Conservation (phyloP, 2,113 vertebrate species). For the Tursiops truncatus region DNA sequence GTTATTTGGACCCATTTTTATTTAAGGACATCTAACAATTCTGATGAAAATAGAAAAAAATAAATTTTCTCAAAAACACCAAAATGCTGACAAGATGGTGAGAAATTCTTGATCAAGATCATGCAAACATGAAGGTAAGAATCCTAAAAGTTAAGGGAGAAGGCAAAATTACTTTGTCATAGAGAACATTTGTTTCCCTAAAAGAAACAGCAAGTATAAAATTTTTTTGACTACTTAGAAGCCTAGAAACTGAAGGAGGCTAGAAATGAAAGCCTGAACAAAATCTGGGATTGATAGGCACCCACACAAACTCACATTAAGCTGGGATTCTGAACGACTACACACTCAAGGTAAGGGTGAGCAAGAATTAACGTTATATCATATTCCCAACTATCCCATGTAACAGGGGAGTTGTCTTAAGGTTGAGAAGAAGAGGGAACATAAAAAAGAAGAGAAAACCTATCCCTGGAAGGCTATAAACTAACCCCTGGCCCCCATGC, state of each 20-base stretch:
- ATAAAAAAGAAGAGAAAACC: background rate
- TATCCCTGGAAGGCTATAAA: background rate
- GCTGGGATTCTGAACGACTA: background rate
- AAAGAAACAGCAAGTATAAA: background rate
- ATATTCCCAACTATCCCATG: background rate
- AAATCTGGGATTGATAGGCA: background rate
- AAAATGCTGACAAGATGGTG: background rate
- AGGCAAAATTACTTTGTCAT: background rate
- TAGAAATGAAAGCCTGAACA: background rate
- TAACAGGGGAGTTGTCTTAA: background rate
- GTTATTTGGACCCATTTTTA: background rate
- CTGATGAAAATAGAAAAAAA: background rate
- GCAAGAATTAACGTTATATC: background rate
- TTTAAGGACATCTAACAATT: constrained; percentile 20
- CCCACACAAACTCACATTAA: background rate
- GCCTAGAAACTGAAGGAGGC: background rate
- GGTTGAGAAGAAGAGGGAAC: background rate
- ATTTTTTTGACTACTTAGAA: background rate
- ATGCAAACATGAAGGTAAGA: background rate
- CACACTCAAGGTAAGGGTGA: background rate
- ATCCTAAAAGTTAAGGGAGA: background rate
- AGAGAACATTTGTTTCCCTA: background rate
- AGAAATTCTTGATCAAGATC: background rate
- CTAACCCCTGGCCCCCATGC: background rate
- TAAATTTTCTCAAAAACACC: background rate